Evolutionary conservation across 2,888 invertebrate genomes (phyloP), one percentile per base, ranked within the genome.

Genomic region (Tipula lateralis): DNA sequence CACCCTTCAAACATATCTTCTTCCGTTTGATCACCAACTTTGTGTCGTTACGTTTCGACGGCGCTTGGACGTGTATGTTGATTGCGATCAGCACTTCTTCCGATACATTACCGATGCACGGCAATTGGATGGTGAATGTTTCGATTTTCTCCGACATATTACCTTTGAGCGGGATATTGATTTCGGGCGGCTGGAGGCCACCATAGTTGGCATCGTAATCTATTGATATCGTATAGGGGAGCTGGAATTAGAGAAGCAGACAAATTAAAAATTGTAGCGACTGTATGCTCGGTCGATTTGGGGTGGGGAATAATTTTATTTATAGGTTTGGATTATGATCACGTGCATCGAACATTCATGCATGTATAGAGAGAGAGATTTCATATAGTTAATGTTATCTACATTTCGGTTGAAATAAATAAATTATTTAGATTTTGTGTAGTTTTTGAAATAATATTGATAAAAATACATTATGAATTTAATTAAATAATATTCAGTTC

Each of bases 41-140:
- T 9, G 95, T 94, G 87, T 94, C 94, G 88, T 94, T 93, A 89
- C 94, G 92, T n/a, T 93, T 92, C 85, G 94, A 93, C 12, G 93
- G 93, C 0, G 94, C 93, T 80, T 94, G 94, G 87, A 97, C 95
- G 89, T 96, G 95, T 87, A 97, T 92, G 89, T 95, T 94, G 88
- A 97, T 93, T 86, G 93, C 93, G 86, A 97, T 94, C 86, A 95
- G 93, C 86, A 97, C 95, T 91, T 97, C 96, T 13, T 96, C 95
- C 87, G 94, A 95, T 87, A 94, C 92, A 85, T 93, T 91, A 3
- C 96, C 96, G 1, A 96, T 95, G 88, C 97, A 97, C n/a, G 95
- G 95, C 86, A 97, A 91, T 83, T 94, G 93, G 84, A 97, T 94
- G 88, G 94, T 92, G 91, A 94, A 96, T 86, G 95, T 94, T 90